These are phyloP conservation scores for Tetramorium parvispinum DNA, from an alignment of 1,140 invertebrate genomes.

Conservation along the genomic window DNA sequence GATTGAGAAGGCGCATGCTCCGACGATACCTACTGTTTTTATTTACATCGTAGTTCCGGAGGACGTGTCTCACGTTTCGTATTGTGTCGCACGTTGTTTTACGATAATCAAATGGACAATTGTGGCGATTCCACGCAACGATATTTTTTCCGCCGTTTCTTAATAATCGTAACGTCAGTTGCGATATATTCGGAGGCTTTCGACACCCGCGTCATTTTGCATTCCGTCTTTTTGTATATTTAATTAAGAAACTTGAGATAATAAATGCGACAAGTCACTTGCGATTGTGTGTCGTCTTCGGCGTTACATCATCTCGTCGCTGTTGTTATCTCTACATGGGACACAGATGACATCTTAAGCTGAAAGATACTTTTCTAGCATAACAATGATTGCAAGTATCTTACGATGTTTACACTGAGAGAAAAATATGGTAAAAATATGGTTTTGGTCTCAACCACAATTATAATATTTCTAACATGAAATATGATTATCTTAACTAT, in stretches of 20 bases:
- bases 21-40: not conserved
- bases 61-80: not conserved
- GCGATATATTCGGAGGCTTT: not conserved
- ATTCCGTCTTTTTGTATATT: not conserved
- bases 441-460: too few species aligned
- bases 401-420: not conserved
- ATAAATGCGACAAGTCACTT: not conserved
- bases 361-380: not conserved
- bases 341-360: not conserved
- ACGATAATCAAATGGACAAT: not conserved
- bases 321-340: not conserved
- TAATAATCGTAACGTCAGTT: not conserved
- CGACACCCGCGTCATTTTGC: not conserved
- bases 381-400: not conserved
- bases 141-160: not conserved
- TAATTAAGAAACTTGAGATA: not conserved
- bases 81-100: not conserved
- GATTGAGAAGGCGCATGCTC: too few species aligned
- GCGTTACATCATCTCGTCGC: conserved; percentile 27
- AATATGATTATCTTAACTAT: too few species aligned
- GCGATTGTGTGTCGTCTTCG: conserved; percentile 5
- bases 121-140: not conserved
- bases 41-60: not conserved
- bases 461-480: too few species aligned
- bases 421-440: too few species aligned